Evolutionary conservation across 2,888 invertebrate genomes (phyloP).

Genomic region (Leptinotarsa tumamoca): DNA sequence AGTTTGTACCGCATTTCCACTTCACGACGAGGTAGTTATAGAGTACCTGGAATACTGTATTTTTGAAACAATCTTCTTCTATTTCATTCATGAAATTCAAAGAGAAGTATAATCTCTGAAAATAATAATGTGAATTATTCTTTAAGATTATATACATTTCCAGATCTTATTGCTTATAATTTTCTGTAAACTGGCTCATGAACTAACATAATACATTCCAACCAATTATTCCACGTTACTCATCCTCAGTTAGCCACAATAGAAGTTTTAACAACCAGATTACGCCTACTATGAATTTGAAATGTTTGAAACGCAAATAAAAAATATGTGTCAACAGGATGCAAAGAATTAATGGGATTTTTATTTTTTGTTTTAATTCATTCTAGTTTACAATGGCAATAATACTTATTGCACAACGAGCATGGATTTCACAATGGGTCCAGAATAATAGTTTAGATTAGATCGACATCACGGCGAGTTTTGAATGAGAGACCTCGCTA

Average conservation of each 20-base stretch:
- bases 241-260: conserved; percentile 23
- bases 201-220: conserved; percentile 28
- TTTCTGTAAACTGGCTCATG: conserved; percentile 14
- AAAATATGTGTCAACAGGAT: conserved; percentile 25
- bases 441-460: neutral
- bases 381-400: neutral
- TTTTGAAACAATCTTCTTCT: too few relatives aligned
- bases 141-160: too few relatives aligned
- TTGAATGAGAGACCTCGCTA: too few relatives aligned
- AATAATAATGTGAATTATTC: neutral
- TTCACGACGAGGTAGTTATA: too few relatives aligned
- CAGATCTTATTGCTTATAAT: too few relatives aligned
- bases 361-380: conserved; percentile 17
- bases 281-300: conserved; percentile 29
- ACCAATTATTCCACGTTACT: conserved; percentile 26
- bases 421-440: neutral
- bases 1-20: too few relatives aligned
- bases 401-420: neutral
- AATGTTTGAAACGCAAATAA: conserved; percentile 17
- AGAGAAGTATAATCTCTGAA: neutral
- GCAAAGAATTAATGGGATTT: neutral
- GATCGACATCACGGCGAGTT: too few relatives aligned
- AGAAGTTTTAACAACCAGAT: conserved; percentile 21
- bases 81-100: too few relatives aligned
- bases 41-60: too few relatives aligned